Base-by-base conservation (phyloP, 92 coral and sea anemone species). In the Montipora capitata region DNA sequence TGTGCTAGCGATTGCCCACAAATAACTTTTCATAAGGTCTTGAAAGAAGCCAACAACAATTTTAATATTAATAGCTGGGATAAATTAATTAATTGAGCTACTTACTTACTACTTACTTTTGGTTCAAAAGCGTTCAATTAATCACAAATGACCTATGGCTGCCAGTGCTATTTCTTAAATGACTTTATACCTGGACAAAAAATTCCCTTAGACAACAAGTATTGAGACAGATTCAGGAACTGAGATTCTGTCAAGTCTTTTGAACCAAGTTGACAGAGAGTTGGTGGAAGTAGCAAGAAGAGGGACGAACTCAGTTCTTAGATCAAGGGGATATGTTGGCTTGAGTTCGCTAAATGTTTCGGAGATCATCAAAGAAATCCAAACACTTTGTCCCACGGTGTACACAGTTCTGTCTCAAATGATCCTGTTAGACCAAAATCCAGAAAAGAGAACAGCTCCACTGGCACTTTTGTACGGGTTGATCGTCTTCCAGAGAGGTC, bases 261-360 rank as follows among this genome's bases (percentile, higher is more conserved):
- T 76, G 51, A 45, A 11, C 49, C 42, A 82, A 78, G 86, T 77
- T 20, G 79, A 90, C 78, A 81, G 85, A 40, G 92, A 90, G 45
- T 20, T 18, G 40, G 12, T 74, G 15, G 67, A 68, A 71, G 80
- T 87, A 63, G 61, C 85, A 18, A 38, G 85, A 59, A 74, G 91
- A 58, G 68, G 63, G 38, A 82, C 81, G 4, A 68, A 68, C 3
- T 87, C 91, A 16, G 85, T 87, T 79, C 77, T 87, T 20, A 64
- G 85, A 79, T 8, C 14, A 49, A 82, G 85, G 44, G 58, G 44
- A 66, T 78, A 58, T 40, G 40, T 69, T 57, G 85, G 79, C 44
- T 67, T 86, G 85, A 68, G 85, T 42, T 14, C 70, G 71, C 73
- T 69, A 20, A 77, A 76, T 44, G 68, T 87, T 76, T 68, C 74